Base-by-base conservation (phyloP, 2,888 invertebrate species). In the Synanthedon formicaeformis region DNA sequence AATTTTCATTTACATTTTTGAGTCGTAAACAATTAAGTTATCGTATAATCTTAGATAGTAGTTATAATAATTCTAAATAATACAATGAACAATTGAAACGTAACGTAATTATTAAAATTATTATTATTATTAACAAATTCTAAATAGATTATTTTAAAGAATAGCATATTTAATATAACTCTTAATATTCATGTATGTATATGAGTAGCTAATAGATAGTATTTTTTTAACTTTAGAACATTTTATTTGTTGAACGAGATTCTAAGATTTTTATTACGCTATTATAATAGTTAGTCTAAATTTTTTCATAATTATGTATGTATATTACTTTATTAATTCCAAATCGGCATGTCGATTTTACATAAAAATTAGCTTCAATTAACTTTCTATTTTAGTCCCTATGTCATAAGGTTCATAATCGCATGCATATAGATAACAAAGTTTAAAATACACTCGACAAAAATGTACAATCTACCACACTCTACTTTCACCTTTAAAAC, bases 1-100 rank as follows among this genome's bases (percentile, higher is more conserved):
- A 85, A 80, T 81, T 75, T 78, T 81, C 77, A 82, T 85, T 86
- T 86, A 87, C 85, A 84, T 75, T 73, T 50, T 78, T 77, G 78
- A 84, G 73, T 85, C 78, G 75, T 81, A 81, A 81, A 83, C 81
- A 84, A 75, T 81, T 75, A 79, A 81, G 71, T 77, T 75, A 77
- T 76, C 74, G 73, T 77, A 81, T 83, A 75, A 75, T 73, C 74
- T 78, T 79, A 80, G 72, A 78, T 69, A 74, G 79, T 74, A 73
- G 74, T 71, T 68, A 62, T 72, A 58, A 58, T 67, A 68, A 69
- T 63, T 40, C 3, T 49, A 51, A 51, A 66, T 72, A 69, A 65
- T 67, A 75, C 75, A 80, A 77, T 81, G 76, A 77, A 80, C 75
- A 73, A 71, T 75, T 73, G 67, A 78, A 85, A 81, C 79, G 65